Evolutionary conservation across 2,113 vertebrate species (phyloP).

Genomic region (Narcine bancroftii): DNA sequence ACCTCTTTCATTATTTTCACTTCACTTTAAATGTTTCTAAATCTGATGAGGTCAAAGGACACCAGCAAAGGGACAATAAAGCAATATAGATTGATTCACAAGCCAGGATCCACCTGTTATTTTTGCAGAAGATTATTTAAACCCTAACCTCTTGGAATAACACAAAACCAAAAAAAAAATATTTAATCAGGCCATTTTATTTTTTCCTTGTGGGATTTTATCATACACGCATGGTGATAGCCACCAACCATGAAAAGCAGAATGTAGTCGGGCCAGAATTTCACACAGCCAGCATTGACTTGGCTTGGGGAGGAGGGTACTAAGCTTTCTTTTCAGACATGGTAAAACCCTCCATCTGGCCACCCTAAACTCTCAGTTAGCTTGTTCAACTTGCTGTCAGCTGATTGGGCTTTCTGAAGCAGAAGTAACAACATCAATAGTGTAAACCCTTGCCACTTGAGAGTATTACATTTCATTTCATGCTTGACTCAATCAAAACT

Average conservation of each 20-base stretch:
- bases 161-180: constrained; percentile 20
- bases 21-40: constrained; percentile 37
- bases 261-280: constrained; percentile 77
- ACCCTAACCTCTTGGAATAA: constrained; percentile 34
- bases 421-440: constrained; percentile 99
- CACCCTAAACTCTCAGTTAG: constrained; percentile 85
- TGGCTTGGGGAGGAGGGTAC: constrained; percentile 97
- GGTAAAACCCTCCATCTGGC: constrained; percentile 97
- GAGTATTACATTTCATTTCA: constrained; percentile 99
- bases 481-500: constrained; percentile 99
- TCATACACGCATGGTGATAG: constrained; percentile 64
- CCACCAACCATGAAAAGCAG: constrained; percentile 63
- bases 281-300: constrained; percentile 96
- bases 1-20: constrained; percentile 36
- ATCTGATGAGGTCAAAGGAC: constrained; percentile 38
- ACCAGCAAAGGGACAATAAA: constrained; percentile 35
- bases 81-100: constrained; percentile 57
- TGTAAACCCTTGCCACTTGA: constrained; percentile 98
- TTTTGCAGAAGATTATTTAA: constrained; percentile 45
- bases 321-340: constrained; percentile 99
- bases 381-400: constrained; percentile 85
- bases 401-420: constrained; percentile 98
- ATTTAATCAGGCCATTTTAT: constrained; percentile 64
- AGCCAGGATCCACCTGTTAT: constrained; percentile 55
- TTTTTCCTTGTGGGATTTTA: constrained; percentile 61